Base-by-base conservation (phyloP, 2,888 invertebrate species). In the Euzophera pinguis region DNA sequence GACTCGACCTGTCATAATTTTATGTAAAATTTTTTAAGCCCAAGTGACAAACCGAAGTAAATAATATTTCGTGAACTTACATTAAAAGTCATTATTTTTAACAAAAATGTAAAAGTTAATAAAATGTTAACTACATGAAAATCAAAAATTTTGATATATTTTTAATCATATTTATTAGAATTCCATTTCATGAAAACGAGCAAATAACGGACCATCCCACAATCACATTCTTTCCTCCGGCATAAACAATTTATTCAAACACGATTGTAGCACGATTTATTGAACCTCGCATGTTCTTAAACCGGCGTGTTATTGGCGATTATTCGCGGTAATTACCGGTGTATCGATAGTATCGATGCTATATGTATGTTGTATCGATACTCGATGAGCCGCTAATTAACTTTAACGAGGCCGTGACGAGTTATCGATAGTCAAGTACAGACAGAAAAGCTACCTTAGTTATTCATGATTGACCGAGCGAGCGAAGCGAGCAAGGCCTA, bases 271-370 rank as follows among this genome's bases (percentile, higher is more conserved):
- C 43, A 12, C 43, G 27, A 43, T 43, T 43, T 43, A 43, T 43
- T 12, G 13, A 29, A 9, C 43, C n/a, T 27, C 16, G 9, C 43
- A 12, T 43, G 39, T 43, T 29, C 43, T 22, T 27, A 12, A 43
- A 43, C 27, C 41, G 8, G 38, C n/a, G 41, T 7, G 16, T 16
- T 29, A 43, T 43, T 43, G 13, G 8, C 43, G 43, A 43, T 43
- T 43, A 43, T 43, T 43, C 27, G 43, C 43, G 43, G 43, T 43
- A 43, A 43, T 43, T 43, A 22, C 43, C 29, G 43, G 17, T n/a
- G 43, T 29, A 43, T 43, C 29, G 42, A 27, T 42, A 22, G 16
- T 13, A 35, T 35, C 38, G 38, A 16, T 39, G 16, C 17, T 39
- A 12, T 13, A 16, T 12, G 12, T 13, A 16, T 14, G 27, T 10